A percentile compares a stretch with the other conserved stretches of the same genome.
Conservation (phyloP, 2,888 invertebrate species). For the Crematogaster levior region DNA sequence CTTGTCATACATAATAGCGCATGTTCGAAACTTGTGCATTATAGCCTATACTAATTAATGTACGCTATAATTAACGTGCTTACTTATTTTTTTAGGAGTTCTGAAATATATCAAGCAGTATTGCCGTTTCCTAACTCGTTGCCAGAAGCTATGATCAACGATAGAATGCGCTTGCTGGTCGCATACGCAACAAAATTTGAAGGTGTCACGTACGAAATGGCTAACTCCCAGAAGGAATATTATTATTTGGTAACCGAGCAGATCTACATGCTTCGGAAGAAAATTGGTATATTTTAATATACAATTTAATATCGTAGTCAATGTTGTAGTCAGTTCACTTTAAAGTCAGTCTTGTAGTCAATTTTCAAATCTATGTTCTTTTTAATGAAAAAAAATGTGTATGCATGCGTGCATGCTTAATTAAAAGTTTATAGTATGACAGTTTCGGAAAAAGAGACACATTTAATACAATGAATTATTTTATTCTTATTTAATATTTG, state of each 20-base stretch:
- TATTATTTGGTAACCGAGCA: conserved; percentile 99
- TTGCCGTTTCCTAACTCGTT: conserved; percentile 99
- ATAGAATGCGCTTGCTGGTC: conserved; percentile 98
- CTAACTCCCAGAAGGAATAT: conserved; percentile 98
- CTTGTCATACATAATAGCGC: not conserved
- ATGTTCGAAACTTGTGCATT: not conserved
- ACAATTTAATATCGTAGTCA: not conserved
- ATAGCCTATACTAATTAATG: no score
- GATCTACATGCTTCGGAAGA: conserved; percentile 99
- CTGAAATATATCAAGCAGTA: conserved; percentile 99
- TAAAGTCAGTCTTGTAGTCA: not conserved
- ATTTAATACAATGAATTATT: no score
- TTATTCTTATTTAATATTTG: no score
- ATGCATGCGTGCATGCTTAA: no score
- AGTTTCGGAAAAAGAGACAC: no score
- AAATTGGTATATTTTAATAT: conserved; percentile 87
- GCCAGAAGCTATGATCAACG: conserved; percentile 98
- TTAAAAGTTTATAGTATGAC: no score
- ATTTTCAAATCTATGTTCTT: not conserved
- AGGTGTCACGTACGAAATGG: conserved; percentile 99
- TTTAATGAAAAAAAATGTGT: no score
- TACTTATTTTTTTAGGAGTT: conserved; percentile 88
- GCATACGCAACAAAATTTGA: conserved; percentile 99
- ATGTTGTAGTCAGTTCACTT: no score
- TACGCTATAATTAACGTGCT: conserved; percentile 28